phyloP scores from a whole-genome alignment of 2,888 invertebrate genomes.

The Tachina lurida region DNA sequence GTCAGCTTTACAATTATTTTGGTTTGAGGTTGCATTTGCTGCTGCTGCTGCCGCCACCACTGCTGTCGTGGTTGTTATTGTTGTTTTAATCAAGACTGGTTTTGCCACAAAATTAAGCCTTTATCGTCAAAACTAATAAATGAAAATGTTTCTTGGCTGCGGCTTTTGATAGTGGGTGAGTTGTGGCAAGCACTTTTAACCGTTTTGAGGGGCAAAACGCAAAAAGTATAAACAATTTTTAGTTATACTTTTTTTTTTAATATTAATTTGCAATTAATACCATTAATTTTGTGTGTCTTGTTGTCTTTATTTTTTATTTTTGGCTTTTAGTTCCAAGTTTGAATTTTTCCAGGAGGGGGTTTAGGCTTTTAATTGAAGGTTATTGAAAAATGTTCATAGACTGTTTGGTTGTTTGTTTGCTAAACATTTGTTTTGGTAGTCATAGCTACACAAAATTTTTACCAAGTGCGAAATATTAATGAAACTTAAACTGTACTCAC shows the following conservation, averaged over 20 bases:
- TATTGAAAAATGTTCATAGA: constrained; percentile 38
- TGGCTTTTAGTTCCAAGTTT: too few relatives aligned
- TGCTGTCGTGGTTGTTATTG: constrained; percentile 3
- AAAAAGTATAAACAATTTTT: constrained; percentile 1
- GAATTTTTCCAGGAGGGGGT: neutral
- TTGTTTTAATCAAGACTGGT: constrained; percentile 67
- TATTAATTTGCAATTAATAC: constrained; percentile 71
- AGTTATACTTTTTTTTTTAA: constrained; percentile 35
- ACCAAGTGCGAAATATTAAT: constrained; percentile 66
- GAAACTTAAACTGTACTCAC: constrained; percentile 3
- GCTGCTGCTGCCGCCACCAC: neutral
- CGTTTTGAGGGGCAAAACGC: neutral
- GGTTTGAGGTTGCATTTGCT: constrained; percentile 44
- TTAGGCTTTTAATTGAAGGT: constrained; percentile 53
- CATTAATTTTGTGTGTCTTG: constrained; percentile 53
- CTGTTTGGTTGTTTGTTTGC: constrained; percentile 4
- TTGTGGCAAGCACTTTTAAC: constrained; percentile 29
- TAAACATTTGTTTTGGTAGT: constrained; percentile 48
- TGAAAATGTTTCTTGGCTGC: constrained; percentile 62
- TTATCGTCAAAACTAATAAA: constrained; percentile 63
- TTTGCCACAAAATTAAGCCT: constrained; percentile 66
- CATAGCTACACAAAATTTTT: constrained; percentile 41
- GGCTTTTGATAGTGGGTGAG: constrained; percentile 64
- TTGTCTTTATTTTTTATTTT: constrained; percentile 14
- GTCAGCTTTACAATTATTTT: constrained; percentile 69